These are phyloP conservation scores for Urocyon cinereoargenteus DNA, from an alignment of 2,797 vertebrate species.

Conservation along the genomic window DNA sequence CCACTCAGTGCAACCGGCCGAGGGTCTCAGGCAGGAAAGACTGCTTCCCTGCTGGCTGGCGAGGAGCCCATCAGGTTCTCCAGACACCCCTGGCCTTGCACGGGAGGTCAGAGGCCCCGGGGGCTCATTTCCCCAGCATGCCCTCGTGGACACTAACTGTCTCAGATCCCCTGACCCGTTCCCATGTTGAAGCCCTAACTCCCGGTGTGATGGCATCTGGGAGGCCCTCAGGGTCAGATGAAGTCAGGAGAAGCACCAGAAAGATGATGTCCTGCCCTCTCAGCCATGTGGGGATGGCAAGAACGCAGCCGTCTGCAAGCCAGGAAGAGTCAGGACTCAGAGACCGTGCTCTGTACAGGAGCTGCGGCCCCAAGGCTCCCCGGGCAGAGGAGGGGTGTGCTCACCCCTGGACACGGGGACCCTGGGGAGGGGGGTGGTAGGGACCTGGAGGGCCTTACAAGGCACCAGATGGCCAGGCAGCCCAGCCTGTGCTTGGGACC, in stretches of 20 bases:
- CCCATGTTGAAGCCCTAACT: neutral
- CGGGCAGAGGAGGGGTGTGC: accelerated
- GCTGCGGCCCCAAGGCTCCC: neutral
- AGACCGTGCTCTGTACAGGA: accelerated
- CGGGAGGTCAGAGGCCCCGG: accelerated
- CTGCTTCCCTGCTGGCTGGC: accelerated
- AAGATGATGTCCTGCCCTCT: neutral
- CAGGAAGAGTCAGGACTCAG: neutral
- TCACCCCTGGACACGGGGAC: neutral
- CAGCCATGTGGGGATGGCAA: accelerated
- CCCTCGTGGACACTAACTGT: accelerated
- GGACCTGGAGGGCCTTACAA: neutral
- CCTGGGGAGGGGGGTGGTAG: neutral
- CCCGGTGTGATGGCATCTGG: accelerated
- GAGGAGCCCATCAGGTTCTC: neutral
- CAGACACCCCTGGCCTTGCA: accelerated
- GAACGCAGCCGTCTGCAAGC: accelerated
- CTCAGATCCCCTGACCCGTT: accelerated
- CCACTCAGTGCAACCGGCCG: accelerated
- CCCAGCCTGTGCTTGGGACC: neutral
- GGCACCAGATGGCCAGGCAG: neutral
- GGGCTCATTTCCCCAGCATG: neutral
- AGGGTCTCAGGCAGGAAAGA: neutral
- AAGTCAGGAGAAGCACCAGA: neutral
- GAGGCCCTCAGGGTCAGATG: neutral